Conservation (phyloP, 2,888 invertebrate species). For the Pseudanteris insignis region DNA sequence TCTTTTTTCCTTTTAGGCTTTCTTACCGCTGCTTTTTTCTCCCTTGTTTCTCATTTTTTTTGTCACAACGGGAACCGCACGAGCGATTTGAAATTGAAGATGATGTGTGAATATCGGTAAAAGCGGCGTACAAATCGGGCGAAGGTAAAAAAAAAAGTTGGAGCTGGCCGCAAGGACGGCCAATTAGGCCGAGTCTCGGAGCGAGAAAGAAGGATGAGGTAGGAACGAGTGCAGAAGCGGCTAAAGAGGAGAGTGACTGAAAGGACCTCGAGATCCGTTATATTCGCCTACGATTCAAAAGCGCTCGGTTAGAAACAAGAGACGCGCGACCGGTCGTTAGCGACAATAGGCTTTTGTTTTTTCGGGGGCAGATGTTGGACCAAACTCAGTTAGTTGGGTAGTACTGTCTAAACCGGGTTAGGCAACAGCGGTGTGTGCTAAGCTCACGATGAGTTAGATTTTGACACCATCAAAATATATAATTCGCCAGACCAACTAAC, state of each 20-base stretch:
- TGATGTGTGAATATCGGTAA: conserved; percentile 41
- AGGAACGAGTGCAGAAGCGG: conserved; percentile 34
- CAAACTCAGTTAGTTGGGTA: conserved; percentile 49
- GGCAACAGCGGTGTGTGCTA: conserved; percentile 26
- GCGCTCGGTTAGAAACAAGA: conserved; percentile 67
- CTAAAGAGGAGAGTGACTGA: conserved; percentile 41
- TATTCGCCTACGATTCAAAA: conserved; percentile 66
- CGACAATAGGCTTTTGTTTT: conserved; percentile 67
- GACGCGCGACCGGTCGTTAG: conserved; percentile 67
- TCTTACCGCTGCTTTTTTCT: no score
- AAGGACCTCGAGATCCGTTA: conserved; percentile 62
- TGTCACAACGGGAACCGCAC: conserved; percentile 11
- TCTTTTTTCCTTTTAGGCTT: no score
- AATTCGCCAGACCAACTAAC: no score
- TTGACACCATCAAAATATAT: conserved; percentile 16
- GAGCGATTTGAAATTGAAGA: conserved; percentile 29
- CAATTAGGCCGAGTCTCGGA: conserved; percentile 18
- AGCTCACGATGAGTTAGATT: conserved; percentile 27
- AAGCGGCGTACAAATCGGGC: conserved; percentile 30
- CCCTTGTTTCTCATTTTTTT: no score
- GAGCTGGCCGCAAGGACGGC: conserved; percentile 19
- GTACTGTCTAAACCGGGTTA: conserved; percentile 43
- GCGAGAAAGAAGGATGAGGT: conserved; percentile 37
- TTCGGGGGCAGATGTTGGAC: conserved; percentile 66
- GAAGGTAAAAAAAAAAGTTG: conserved; percentile 38